Evolutionary conservation across 2,797 vertebrate species (phyloP), one percentile per base, ranked within the genome.

Genomic region (Poecilia velifera): DNA sequence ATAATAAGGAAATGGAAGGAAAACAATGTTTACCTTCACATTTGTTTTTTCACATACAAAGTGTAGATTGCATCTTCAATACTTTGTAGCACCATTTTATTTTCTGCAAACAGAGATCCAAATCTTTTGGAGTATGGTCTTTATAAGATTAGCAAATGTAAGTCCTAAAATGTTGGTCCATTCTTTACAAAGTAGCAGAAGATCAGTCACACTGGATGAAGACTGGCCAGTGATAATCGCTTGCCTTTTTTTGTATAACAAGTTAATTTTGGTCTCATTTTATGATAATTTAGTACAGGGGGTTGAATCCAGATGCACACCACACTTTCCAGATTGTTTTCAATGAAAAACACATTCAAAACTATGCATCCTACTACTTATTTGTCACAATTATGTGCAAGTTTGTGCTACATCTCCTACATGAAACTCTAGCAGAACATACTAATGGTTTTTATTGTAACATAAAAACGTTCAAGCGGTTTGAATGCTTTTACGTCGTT

Each of bases 391-490:
- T 39, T 68, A 68, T 41, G 36, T 4, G 39, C 20, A 6, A 41
- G 36, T 43, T 70, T 41, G 66, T 70, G 9, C 39, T 57, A 5
- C 39, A 25, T 45, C 10, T 16, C 12, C 45, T n/a, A 45, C 9
- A 45, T n/a, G 6, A 70, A 70, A 70, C 41, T 25, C 22, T 14
- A 45, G 10, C 12, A 25, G 22, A 68, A 45, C 6, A 45, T 18
- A 45, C 4, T 22, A 45, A 70, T n/a, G 12, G 5, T n/a, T 66
- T 22, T 68, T 5, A 41, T 3, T 25, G 9, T 5, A 25, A 68
- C 64, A 68, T 66, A 85, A 83, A 81, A 81, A 87, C 84, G 82
- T 72, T 77, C 57, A 9, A 36, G 31, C 34, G 16, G 4, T 64
- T 18, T 68, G 34, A 41, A 12, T 25, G 13, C 62, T 22, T 39